Percentiles rank a stretch among this genome's conserved stretches.
Conservation (phyloP, 2,113 vertebrate species). For the Melanerpes aurifrons region DNA sequence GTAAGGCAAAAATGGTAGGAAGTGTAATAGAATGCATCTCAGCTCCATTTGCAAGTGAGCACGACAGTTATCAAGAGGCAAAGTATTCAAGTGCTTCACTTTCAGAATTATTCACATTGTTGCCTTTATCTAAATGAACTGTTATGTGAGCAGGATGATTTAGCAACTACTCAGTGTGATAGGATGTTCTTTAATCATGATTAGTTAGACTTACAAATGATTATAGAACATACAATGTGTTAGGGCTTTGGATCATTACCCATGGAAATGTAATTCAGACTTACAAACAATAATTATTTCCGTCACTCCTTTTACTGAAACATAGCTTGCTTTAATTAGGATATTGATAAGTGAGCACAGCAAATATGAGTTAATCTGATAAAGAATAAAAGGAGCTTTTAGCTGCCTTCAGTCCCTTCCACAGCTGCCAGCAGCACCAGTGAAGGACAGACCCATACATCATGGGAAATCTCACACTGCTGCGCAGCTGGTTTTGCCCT, state of each 20-base stretch:
- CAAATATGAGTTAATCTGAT: slow-evolving; percentile 39
- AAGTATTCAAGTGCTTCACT: neutral
- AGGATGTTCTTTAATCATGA: slow-evolving; percentile 51
- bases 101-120: slow-evolving; percentile 36
- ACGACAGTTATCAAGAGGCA: neutral
- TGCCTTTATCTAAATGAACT: slow-evolving; percentile 49
- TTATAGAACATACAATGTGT: slow-evolving; percentile 60
- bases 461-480: rapidly evolving
- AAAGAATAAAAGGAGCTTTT: slow-evolving; percentile 40
- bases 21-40: neutral
- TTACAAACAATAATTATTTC: slow-evolving; percentile 62
- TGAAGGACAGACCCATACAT: neutral
- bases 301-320: slow-evolving; percentile 42
- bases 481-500: neutral
- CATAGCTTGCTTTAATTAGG: slow-evolving; percentile 44
- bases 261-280: slow-evolving; percentile 68
- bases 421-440: neutral
- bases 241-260: slow-evolving; percentile 64
- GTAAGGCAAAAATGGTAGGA: neutral
- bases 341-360: slow-evolving; percentile 21
- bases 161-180: slow-evolving; percentile 27
- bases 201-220: slow-evolving; percentile 60
- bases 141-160: slow-evolving; percentile 33
- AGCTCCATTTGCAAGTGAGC: neutral
- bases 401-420: neutral